Evolutionary conservation across 1,140 invertebrate genomes (phyloP), one percentile per base, ranked within the genome.

Genomic region (Fopius arisanus): DNA sequence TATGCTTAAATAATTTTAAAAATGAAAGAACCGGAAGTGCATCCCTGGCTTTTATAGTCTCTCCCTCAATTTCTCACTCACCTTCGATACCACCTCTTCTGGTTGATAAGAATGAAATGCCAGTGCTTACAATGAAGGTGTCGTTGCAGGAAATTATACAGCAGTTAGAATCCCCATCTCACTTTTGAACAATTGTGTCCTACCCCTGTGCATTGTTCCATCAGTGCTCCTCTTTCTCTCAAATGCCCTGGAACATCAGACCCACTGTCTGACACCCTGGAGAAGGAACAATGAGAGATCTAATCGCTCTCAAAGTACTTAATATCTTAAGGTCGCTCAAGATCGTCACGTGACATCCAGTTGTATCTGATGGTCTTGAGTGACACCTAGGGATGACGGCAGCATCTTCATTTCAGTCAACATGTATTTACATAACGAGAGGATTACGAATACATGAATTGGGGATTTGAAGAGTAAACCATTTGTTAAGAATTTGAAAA

Each of bases 91-190:
- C 65, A 19, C 65, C 59, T 54, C 41, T 28, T 59, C 41, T 43
- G 54, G 40, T 41, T 74, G 72, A 87, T 88, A 88, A 88, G 86
- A 87, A 86, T 84, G 84, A 84, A 86, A 84, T 77, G 80, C 78
- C 79, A 67, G 69, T 75, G 74, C 31, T 28, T 14, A 88, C 87
- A 88, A 88, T 88, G 87, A 88, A 88, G 87, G 87, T 87, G 87
- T 88, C 87, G 86, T 88, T 88, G 86, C 87, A 88, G 86, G 86
- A 88, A 88, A 88, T 88, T 88, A 88, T 88, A 88, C 87, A 87
- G 86, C 87, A 87, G 83, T 87, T 88, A 88, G 83, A 87, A 82
- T 81, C 84, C 82, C 78, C 79, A 74, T 82, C 72, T 65, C 62
- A 65, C 73, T 69, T 82, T 75, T 75, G 82, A 87, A 83, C 86